Base-by-base conservation (phyloP, 2,888 invertebrate genomes). In the Aleiodes leptofemur region DNA sequence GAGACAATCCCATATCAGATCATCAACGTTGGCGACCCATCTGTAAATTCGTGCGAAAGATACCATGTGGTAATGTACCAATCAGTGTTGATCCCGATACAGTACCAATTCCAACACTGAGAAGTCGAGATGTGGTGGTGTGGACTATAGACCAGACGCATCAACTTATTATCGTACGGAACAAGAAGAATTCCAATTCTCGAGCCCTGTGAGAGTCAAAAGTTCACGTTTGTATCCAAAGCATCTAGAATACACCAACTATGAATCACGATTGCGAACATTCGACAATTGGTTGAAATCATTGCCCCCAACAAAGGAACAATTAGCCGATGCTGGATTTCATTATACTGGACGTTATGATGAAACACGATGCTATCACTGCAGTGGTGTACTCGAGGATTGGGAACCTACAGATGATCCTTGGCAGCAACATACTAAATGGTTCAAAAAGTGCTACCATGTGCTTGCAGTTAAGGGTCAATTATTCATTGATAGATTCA, bases 371-470 rank as follows among this genome's bases (percentile, higher is more conserved):
- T 98, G 98, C 87, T 98, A 96, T 89, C 95, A 95, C 87, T 98
- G 98, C 88, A 97, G 97, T 82, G 97, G 97, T 61, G 98, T 97
- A 0, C 91, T 98, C 4, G 95, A 96, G 84, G 97, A 97, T 87
- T 98, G 98, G 98, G 96, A 97, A 86, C 93, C 94, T 61, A 93
- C 93, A 75, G 98, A 98, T 89, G 94, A 96, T 81, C 97, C 98
- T 0, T 98, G 98, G 97, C 94, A 95, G 80, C 97, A 98, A 88
- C 98, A 98, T 23, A 2, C 23, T 23, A 23, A 23, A 23, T 23
- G 23, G 23, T 23, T 23, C 2, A 23, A 1, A 23, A 93, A 95
- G 75, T 98, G 98, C 87, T 93, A 93, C 14, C 98, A 94, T 90
- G 92, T 98, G 7, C 91, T 94, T 77, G 91, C 95, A 75, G 94